phyloP scores from a whole-genome alignment of 2,113 vertebrate species.

The Corythaixoides concolor region DNA sequence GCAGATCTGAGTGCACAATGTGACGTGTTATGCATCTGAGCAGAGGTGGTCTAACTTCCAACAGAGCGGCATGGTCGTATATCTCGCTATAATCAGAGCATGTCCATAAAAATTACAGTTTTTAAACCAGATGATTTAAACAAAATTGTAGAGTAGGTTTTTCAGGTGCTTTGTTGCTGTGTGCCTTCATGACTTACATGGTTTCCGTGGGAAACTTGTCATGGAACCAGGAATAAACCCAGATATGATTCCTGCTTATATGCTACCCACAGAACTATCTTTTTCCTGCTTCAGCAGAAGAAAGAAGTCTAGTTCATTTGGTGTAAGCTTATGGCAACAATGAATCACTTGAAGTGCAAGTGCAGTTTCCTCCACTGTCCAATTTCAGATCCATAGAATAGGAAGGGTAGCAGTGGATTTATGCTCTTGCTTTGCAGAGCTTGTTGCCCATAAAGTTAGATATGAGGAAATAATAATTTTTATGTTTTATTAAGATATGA shows the following conservation, averaged over 20 bases:
- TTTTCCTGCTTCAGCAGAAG: neutral
- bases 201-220: neutral
- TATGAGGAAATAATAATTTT: neutral
- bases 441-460: slow-evolving; percentile 7
- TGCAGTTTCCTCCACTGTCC: neutral
- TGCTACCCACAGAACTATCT: neutral
- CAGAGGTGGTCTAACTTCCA: neutral
- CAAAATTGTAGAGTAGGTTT: neutral
- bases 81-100: neutral
- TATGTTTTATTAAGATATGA: neutral
- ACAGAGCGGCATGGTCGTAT: neutral
- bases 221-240: neutral
- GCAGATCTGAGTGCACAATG: neutral
- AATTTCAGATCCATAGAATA: neutral
- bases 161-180: neutral
- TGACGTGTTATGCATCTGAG: neutral
- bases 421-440: neutral
- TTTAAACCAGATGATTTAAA: neutral
- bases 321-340: neutral
- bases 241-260: neutral
- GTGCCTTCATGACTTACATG: neutral
- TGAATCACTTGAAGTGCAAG: neutral
- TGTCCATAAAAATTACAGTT: neutral
- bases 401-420: neutral
- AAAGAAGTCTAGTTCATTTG: neutral